Evolutionary conservation across 2,113 vertebrate species (phyloP).

Genomic region (Cyprinodon tularosa): DNA sequence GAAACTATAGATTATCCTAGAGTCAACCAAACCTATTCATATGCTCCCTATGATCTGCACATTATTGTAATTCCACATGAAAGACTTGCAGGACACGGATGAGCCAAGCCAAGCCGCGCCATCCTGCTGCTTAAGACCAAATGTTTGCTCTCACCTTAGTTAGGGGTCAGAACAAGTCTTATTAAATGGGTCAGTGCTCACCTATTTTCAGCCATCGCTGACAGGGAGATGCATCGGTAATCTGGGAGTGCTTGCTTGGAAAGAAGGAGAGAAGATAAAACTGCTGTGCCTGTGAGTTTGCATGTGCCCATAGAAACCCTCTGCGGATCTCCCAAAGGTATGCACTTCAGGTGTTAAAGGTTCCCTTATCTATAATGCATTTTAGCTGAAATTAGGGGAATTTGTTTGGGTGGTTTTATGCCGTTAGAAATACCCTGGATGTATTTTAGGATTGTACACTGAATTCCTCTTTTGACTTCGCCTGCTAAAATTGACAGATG

Average conservation of each 20-base stretch:
- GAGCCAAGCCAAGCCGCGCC: slow-evolving; percentile 40
- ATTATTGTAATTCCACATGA: slow-evolving; percentile 38
- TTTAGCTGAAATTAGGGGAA: slow-evolving; percentile 50
- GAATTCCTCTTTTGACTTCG: slow-evolving; percentile 11
- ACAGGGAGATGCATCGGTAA: slow-evolving; percentile 78
- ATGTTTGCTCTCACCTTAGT: slow-evolving; percentile 68
- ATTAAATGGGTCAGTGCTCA: slow-evolving; percentile 76
- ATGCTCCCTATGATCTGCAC: slow-evolving; percentile 30
- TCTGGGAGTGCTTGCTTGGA: slow-evolving; percentile 65
- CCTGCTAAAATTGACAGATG: slow-evolving; percentile 60
- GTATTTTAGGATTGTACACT: slow-evolving; percentile 21
- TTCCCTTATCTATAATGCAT: slow-evolving; percentile 54
- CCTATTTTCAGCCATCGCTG: slow-evolving; percentile 77
- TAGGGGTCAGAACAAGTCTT: slow-evolving; percentile 72
- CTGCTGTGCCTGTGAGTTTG: slow-evolving; percentile 67
- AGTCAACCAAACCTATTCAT: slow-evolving; percentile 38
- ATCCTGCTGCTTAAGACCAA: slow-evolving; percentile 63
- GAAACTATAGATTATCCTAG: slow-evolving; percentile 52
- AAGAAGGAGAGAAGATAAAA: slow-evolving; percentile 65
- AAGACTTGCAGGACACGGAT: slow-evolving; percentile 19
- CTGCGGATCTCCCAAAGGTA: slow-evolving; percentile 53
- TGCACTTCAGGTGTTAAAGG: slow-evolving; percentile 49
- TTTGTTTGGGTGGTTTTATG: slow-evolving; percentile 19
- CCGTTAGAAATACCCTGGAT: slow-evolving; percentile 39
- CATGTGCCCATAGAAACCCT: slow-evolving; percentile 53